Evolutionary conservation across 2,113 vertebrate species (phyloP).

Genomic region (Dasypus novemcinctus): DNA sequence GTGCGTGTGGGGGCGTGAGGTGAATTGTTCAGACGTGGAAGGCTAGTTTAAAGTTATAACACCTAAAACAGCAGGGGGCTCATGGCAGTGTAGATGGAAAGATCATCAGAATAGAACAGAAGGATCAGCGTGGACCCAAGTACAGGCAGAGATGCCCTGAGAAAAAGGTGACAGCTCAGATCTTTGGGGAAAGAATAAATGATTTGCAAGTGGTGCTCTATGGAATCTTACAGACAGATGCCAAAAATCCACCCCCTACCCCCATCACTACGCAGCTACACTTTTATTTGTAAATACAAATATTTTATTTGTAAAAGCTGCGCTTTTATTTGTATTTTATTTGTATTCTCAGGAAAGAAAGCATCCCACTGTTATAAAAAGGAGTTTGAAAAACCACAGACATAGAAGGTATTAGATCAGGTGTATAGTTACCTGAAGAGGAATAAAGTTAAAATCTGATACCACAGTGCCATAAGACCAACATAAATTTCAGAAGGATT

Average conservation of each 20-base stretch:
- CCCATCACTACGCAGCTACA: not conserved
- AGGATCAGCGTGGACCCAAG: not conserved
- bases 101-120: not conserved
- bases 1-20: not conserved
- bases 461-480: not conserved
- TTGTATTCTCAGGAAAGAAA: not conserved
- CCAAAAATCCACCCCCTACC: not conserved
- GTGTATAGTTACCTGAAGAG: not conserved
- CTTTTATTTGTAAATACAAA: not conserved
- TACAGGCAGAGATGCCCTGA: not conserved
- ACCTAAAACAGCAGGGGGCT: not conserved
- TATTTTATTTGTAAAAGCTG: not conserved
- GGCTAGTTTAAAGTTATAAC: not conserved
- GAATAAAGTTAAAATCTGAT: constrained; percentile 8
- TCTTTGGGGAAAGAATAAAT: not conserved
- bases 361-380: not conserved
- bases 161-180: not conserved
- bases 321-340: not conserved
- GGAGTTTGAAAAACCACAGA: not conserved
- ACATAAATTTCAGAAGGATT: not conserved
- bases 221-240: not conserved
- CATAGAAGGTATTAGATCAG: not conserved
- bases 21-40: not conserved
- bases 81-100: not conserved
- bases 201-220: not conserved